phyloP scores from a whole-genome alignment of 2,888 invertebrate genomes.

The Mythimna albipuncta region DNA sequence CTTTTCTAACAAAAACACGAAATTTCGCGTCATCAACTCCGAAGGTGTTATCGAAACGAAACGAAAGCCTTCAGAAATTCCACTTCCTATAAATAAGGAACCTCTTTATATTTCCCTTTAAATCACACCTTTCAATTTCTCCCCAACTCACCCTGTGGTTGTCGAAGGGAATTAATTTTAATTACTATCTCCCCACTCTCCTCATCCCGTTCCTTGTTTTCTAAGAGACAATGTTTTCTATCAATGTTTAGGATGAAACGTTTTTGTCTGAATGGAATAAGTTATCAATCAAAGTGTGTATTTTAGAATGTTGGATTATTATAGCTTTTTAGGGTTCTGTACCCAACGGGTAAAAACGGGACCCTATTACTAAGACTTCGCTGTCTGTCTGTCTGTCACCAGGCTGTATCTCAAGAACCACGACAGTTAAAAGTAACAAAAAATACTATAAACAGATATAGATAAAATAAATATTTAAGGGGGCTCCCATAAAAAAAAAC shows the following conservation, averaged over 20 bases:
- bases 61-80: slow-evolving; percentile 43
- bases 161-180: slow-evolving; percentile 63
- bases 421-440: no score
- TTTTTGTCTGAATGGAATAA: slow-evolving; percentile 24
- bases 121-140: slow-evolving; percentile 65
- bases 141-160: slow-evolving; percentile 53
- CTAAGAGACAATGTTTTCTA: slow-evolving; percentile 45
- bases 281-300: slow-evolving; percentile 1
- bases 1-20: background rate
- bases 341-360: no score
- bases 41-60: slow-evolving; percentile 37
- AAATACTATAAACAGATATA: no score
- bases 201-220: slow-evolving; percentile 11
- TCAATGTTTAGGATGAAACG: slow-evolving; percentile 28
- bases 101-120: slow-evolving; percentile 51
- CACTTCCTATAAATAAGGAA: slow-evolving; percentile 38
- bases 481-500: no score
- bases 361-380: no score
- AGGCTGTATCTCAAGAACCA: no score
- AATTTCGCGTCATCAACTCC: slow-evolving; percentile 33
- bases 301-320: background rate
- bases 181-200: slow-evolving; percentile 50
- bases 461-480: no score
- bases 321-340: background rate
- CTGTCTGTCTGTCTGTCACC: no score